phyloP scores from a whole-genome alignment of 2,888 invertebrate species.

The Megaustenia siamemsis region DNA sequence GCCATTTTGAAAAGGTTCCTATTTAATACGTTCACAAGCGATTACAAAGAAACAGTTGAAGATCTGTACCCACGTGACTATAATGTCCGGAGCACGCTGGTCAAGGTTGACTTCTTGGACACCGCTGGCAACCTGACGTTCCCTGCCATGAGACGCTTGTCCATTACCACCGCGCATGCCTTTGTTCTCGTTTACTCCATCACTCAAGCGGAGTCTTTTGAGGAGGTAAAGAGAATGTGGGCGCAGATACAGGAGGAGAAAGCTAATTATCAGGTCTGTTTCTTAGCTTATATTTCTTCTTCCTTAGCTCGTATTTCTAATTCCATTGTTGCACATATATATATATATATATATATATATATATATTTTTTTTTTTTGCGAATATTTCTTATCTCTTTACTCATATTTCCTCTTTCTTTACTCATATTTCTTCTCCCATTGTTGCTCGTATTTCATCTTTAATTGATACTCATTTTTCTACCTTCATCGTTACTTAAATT shows the following conservation, averaged over 20 bases:
- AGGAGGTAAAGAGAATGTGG: constrained; percentile 76
- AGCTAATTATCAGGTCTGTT: constrained; percentile 83
- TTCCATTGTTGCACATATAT: too few species aligned
- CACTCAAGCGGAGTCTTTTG: constrained; percentile 72
- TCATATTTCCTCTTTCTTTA: too few species aligned
- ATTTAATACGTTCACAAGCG: constrained; percentile 91
- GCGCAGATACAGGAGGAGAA: constrained; percentile 89
- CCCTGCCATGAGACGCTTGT: constrained; percentile 96
- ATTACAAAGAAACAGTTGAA: constrained; percentile 96
- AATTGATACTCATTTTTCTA: too few species aligned
- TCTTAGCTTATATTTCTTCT: not conserved
- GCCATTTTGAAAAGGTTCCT: constrained; percentile 95
- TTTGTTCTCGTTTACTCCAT: constrained; percentile 92
- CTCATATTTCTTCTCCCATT: too few species aligned
- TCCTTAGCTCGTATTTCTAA: too few species aligned
- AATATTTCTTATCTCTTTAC: too few species aligned
- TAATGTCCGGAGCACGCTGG: constrained; percentile 87
- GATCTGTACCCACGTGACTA: constrained; percentile 95
- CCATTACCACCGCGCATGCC: constrained; percentile 96
- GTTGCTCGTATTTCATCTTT: too few species aligned
- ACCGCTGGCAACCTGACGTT: constrained; percentile 97
- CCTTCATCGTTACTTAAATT: too few species aligned
- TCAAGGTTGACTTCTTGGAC: constrained; percentile 94
- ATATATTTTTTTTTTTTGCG: too few species aligned
- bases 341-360: too few species aligned